A percentile compares a stretch with the other conserved stretches of the same genome.
Conservation (phyloP, 2,888 invertebrate genomes). For the Theretra japonica region DNA sequence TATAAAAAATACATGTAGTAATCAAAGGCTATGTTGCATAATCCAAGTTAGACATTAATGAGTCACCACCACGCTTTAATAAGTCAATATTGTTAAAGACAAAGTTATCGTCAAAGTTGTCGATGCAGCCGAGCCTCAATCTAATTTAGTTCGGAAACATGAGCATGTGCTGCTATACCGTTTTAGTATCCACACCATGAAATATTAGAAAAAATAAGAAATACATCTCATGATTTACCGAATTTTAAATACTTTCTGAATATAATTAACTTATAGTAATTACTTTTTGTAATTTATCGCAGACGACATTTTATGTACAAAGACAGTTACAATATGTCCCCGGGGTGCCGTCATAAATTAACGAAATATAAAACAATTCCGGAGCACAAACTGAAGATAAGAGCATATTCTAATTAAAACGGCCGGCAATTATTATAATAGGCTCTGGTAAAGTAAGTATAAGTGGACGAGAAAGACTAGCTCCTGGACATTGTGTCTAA, state of each 20-base stretch:
- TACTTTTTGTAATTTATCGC: not conserved
- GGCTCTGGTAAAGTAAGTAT: slow-evolving; percentile 34
- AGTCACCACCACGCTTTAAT: no score
- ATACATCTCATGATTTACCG: not conserved
- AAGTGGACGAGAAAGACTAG: slow-evolving; percentile 37
- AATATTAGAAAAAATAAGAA: no score
- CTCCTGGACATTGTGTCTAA: slow-evolving; percentile 23
- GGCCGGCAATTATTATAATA: slow-evolving; percentile 42
- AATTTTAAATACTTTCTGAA: not conserved
- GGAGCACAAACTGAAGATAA: slow-evolving; percentile 37
- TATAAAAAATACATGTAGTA: no score
- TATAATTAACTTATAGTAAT: not conserved
- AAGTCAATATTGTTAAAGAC: no score
- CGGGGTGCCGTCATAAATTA: not conserved
- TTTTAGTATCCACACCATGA: no score
- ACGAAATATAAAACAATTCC: slow-evolving; percentile 26
- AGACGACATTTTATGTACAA: not conserved
- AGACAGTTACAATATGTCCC: not conserved
- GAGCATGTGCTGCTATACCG: no score
- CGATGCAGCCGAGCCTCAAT: no score
- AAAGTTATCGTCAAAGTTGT: no score
- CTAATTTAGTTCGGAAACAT: no score
- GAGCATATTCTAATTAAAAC: slow-evolving; percentile 29
- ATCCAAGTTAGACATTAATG: no score
- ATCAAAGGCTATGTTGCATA: no score